Conservation (phyloP, 2,797 vertebrate genomes). For the Clangula hyemalis region DNA sequence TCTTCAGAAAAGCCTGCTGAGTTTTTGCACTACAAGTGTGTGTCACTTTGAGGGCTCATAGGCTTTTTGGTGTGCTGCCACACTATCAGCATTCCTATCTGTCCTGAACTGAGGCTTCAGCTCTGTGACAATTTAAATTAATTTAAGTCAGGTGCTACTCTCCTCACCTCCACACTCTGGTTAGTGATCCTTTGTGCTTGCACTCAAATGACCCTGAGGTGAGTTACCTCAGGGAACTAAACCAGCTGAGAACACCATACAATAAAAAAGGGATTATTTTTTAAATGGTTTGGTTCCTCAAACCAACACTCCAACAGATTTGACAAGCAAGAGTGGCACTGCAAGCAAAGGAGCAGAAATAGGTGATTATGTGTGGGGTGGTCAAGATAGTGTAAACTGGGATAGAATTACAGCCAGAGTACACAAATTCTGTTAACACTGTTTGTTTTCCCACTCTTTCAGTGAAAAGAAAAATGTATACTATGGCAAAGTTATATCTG, state of each 20-base stretch:
- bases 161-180: not conserved
- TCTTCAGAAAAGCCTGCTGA: not conserved
- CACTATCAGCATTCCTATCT: slow-evolving; percentile 18
- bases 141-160: slow-evolving; percentile 1
- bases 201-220: not conserved
- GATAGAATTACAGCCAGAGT: not conserved
- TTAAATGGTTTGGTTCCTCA: not conserved
- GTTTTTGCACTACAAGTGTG: not conserved
- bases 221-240: not conserved
- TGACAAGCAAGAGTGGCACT: not conserved
- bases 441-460: not conserved
- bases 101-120: not conserved
- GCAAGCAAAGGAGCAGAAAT: not conserved
- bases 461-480: not conserved
- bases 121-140: not conserved
- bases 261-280: not conserved
- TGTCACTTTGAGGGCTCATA: not conserved
- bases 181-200: slow-evolving; percentile 13
- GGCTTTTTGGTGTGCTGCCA: not conserved
- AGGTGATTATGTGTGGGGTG: not conserved
- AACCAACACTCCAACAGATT: not conserved
- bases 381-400: not conserved
- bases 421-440: not conserved
- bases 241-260: not conserved
- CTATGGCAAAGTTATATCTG: not conserved